Evolutionary conservation across 2,888 invertebrate genomes (phyloP).

Genomic region (Xestia rhomboidea): DNA sequence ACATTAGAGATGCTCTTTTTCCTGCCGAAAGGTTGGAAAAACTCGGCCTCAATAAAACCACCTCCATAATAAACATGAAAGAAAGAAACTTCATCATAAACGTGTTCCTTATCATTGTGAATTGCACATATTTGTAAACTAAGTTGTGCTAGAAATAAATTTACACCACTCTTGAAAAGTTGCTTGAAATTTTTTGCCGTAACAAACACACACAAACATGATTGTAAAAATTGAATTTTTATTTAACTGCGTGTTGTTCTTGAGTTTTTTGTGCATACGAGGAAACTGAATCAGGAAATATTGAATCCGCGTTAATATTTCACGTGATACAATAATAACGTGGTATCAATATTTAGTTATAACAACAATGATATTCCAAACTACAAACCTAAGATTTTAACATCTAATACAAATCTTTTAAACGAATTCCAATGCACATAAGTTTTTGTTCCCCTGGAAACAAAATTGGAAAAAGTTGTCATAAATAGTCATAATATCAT

Average conservation of each 20-base stretch:
- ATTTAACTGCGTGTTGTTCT: background rate
- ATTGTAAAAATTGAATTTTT: background rate
- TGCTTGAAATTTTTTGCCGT: background rate
- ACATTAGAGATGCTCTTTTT: background rate
- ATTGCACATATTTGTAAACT: background rate
- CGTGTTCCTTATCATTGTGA: background rate
- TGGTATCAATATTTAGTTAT: background rate
- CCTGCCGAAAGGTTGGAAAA: background rate
- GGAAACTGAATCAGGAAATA: background rate
- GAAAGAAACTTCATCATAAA: background rate
- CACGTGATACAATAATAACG: background rate
- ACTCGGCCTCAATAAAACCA: background rate
- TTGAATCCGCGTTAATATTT: background rate
- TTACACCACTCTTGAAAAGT: background rate
- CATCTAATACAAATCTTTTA: conserved; percentile 16
- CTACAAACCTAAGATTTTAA: conserved; percentile 8
- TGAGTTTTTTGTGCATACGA: background rate
- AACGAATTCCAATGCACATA: conserved; percentile 18
- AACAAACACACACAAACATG: too few species aligned
- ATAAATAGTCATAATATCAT: conserved; percentile 28
- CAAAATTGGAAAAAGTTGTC: conserved; percentile 25
- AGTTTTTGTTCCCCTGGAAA: conserved; percentile 20
- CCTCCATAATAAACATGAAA: background rate
- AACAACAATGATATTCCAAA: background rate
- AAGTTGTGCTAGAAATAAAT: background rate